Conservation (phyloP, 2,888 invertebrate genomes). For the Ophioninae sp. region DNA sequence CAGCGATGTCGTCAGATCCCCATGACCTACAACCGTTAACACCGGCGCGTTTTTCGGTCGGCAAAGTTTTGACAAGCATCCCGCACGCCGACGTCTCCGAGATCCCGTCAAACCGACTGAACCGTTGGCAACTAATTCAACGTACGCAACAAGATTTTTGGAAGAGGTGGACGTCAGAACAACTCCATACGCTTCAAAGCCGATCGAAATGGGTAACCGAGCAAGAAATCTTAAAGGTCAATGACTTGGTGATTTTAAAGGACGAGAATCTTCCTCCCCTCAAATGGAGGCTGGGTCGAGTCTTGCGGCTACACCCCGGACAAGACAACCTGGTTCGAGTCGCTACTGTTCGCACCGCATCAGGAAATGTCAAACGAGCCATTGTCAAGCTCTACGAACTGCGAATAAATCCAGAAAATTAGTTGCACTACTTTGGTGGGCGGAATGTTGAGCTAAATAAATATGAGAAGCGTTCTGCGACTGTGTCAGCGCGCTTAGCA, state of each 20-base stretch:
- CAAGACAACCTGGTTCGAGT: constrained; percentile 23
- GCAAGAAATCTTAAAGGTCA: not conserved
- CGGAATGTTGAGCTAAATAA: constrained; percentile 20
- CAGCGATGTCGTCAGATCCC: constrained; percentile 60
- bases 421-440: constrained; percentile 25
- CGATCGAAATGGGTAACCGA: constrained; percentile 27
- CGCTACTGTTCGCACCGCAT: not conserved
- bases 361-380: not conserved
- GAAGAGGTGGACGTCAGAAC: constrained; percentile 61
- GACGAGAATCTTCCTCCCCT: constrained; percentile 46
- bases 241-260: constrained; percentile 19
- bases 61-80: constrained; percentile 57
- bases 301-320: constrained; percentile 40
- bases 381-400: constrained; percentile 9
- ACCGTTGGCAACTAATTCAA: constrained; percentile 51
- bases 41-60: constrained; percentile 67
- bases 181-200: constrained; percentile 43
- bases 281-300: constrained; percentile 43
- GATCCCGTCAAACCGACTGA: constrained; percentile 18
- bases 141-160: constrained; percentile 64
- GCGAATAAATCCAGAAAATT: constrained; percentile 2
- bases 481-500: no score
- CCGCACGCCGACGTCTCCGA: constrained; percentile 59
- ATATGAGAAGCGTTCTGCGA: no score
- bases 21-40: constrained; percentile 61